Evolutionary conservation across 2,888 invertebrate genomes (phyloP).

Genomic region (Stratiomys singularior): DNA sequence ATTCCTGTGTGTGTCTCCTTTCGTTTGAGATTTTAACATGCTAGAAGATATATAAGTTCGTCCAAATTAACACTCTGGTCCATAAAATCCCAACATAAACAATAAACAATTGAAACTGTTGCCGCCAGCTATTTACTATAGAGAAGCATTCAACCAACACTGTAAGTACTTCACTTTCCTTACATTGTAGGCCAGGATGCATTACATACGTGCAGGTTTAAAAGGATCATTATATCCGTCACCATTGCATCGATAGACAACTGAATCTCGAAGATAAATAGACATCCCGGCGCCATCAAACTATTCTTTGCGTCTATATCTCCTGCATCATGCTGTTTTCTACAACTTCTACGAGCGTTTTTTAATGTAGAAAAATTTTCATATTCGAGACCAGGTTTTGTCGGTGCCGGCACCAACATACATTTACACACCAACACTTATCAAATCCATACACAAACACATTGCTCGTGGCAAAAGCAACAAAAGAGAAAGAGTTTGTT

Average conservation of each 20-base stretch:
- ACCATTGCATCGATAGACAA: background rate
- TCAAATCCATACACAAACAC: background rate
- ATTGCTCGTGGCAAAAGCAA: background rate
- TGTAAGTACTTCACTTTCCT: no score
- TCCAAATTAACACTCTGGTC: no score
- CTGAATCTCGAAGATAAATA: slow-evolving; percentile 10
- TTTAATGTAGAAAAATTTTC: background rate
- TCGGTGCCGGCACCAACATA: background rate
- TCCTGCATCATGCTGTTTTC: slow-evolving; percentile 19
- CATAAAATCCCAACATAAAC: no score
- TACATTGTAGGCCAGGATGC: background rate
- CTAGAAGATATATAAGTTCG: no score
- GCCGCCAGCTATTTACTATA: no score
- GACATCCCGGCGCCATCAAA: slow-evolving; percentile 9
- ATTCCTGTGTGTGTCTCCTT: no score
- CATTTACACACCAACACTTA: background rate
- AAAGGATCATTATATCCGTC: background rate
- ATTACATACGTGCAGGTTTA: background rate
- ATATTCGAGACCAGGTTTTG: background rate
- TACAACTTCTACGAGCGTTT: background rate
- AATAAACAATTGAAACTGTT: no score
- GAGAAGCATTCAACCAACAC: no score
- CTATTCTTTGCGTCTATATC: background rate
- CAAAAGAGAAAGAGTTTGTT: background rate
- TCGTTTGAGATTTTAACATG: no score